Conservation (phyloP, 2,888 invertebrate species). For the Chalcis sispes region DNA sequence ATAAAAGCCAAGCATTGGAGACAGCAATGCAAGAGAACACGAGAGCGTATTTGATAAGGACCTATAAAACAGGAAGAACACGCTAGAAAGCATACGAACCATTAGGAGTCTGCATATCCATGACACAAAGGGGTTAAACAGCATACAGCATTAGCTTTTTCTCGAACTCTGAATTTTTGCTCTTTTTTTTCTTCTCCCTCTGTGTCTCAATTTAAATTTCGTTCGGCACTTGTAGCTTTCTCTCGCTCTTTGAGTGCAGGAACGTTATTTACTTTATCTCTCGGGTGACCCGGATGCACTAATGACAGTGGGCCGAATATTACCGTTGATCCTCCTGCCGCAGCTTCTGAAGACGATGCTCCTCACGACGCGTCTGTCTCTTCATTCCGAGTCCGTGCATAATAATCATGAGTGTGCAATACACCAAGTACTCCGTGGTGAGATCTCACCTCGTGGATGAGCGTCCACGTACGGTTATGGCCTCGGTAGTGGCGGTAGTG, state of each 20-base stretch:
- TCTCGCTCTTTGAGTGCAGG: no score
- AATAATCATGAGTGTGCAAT: not conserved
- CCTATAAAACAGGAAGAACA: no score
- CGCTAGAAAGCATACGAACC: slow-evolving; percentile 63
- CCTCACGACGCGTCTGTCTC: not conserved
- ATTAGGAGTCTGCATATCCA: slow-evolving; percentile 76
- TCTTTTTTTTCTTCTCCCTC: not conserved
- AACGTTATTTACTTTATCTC: no score
- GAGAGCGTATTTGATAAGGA: no score
- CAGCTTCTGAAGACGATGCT: slow-evolving; percentile 1
- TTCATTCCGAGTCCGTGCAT: slow-evolving; percentile 2
- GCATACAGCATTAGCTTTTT: not conserved
- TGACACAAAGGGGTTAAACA: slow-evolving; percentile 67
- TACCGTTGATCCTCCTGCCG: no score
- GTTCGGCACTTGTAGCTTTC: not conserved
- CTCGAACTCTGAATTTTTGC: not conserved
- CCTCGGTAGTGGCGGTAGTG: no score
- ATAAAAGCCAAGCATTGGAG: no score
- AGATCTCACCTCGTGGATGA: slow-evolving; percentile 22
- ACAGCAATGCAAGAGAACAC: not conserved
- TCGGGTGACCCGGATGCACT: no score
- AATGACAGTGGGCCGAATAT: no score
- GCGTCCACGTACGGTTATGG: not conserved
- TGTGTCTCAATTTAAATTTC: no score
- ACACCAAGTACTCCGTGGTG: not conserved